A percentile compares a stretch with the other conserved stretches of the same genome.
These are phyloP conservation scores for Cotesia chilonis DNA, from an alignment of 1,140 invertebrate species.

Conservation along the genomic window DNA sequence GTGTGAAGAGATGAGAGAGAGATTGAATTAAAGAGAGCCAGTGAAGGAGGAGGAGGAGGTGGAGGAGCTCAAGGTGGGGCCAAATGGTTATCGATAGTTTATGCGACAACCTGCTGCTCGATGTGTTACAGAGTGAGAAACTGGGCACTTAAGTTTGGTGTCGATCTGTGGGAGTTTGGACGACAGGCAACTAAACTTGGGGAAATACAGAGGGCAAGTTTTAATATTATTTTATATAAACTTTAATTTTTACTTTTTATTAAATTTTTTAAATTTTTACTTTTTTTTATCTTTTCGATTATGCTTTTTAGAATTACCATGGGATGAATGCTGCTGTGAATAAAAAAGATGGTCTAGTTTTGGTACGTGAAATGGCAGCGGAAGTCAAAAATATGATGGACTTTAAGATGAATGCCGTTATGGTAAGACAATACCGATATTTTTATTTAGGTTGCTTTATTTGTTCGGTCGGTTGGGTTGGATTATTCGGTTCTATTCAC, in stretches of 20 bases:
- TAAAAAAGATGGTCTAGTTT: constrained; percentile 82
- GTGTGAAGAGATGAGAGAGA: constrained; percentile 10
- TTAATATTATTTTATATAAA: constrained; percentile 45
- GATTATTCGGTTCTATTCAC: too few relatives aligned
- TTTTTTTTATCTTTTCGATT: constrained; percentile 8
- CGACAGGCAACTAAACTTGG: constrained; percentile 86
- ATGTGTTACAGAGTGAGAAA: constrained; percentile 82
- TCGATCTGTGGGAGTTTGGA: constrained; percentile 88
- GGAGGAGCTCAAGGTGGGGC: constrained; percentile 14
- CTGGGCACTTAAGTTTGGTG: constrained; percentile 89
- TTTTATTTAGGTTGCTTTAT: too few relatives aligned
- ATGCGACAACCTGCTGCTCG: constrained; percentile 41
- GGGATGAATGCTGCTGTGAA: constrained; percentile 76
- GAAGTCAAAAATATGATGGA: constrained; percentile 92
- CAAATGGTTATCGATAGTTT: constrained; percentile 25
- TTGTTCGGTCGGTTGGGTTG: too few relatives aligned
- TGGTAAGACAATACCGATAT: constrained; percentile 70
- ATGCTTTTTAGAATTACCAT: constrained; percentile 76
- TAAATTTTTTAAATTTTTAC: not conserved
- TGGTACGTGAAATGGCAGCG: constrained; percentile 82
- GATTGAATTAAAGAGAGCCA: constrained; percentile 5
- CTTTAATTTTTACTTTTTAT: not conserved
- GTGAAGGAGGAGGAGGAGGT: constrained; percentile 3
- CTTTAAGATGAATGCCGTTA: constrained; percentile 87
- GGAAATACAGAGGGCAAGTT: constrained; percentile 83